Base-by-base conservation (phyloP, 2,888 invertebrate genomes). In the Bugula neritina region DNA sequence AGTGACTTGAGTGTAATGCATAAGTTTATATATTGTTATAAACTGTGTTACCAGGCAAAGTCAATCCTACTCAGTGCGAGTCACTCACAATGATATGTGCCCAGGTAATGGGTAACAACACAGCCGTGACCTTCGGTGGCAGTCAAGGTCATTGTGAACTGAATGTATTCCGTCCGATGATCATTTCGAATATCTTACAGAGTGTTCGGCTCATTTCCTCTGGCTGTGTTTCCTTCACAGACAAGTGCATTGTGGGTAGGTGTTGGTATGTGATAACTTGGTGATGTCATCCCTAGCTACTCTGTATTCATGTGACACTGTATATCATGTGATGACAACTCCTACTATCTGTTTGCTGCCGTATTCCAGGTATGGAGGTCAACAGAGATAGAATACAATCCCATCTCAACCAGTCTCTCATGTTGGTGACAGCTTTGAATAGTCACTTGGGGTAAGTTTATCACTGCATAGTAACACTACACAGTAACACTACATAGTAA, bases 41-140 rank as follows among this genome's bases (percentile, higher is more conserved):
- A n/a, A n/a, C n/a, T 43, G 43, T 57, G 57, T 74, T 78, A 77
- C 0, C 83, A 90, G 90, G 94, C 71, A 99, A 98, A 87, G 94
- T 99, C 72, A 99, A 99, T 86, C 99, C 99, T 3, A 99, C 99
- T 0, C 99, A 99, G 83, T 97, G 97, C 85, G 99, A 99, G 84
- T 91, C 98, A 0, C 87, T 99, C 71, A 98, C 98, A 0, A 99
- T 99, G 99, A 90, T 97, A 1, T 93, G 94, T 1, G 87, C 87
- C 17, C 88, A 88, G 78, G 94, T 99, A 72, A 96, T 99, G 92
- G 97, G 98, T 70, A 99, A 99, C 87, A 92, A 99, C 84, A 94
- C 95, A 35, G 96, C 98, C 0, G 90, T 91, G 54, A 91, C 92
- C 0, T 84, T 99, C 35, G 97, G 95, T 54, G 97, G 94, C 55